Conservation (phyloP, 1,140 invertebrate genomes). For the Chlorops oryzae region DNA sequence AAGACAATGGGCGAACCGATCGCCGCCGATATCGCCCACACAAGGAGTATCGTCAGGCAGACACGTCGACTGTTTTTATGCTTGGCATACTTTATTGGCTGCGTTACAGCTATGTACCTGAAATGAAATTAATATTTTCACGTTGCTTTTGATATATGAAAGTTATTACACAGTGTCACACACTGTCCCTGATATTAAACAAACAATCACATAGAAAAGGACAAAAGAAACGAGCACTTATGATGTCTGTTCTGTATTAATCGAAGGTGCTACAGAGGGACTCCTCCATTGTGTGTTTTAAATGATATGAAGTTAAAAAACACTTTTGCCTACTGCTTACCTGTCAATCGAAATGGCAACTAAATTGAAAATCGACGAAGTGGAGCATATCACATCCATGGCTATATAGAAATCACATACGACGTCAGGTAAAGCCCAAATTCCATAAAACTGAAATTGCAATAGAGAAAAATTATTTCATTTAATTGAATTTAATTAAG, state of each 20-base stretch:
- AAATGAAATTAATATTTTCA: conserved; percentile 43
- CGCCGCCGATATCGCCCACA: conserved; percentile 92
- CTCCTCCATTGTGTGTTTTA: no score
- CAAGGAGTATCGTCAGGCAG: conserved; percentile 90
- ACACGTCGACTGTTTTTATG: conserved; percentile 95
- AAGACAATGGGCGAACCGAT: conserved; percentile 97
- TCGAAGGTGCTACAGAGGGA: no score
- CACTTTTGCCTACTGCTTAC: conserved; percentile 61
- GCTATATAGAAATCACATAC: conserved; percentile 98
- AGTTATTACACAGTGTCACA: no score
- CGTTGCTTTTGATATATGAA: no score
- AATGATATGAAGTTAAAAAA: no score
- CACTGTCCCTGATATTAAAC: no score
- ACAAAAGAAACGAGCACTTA: no score
- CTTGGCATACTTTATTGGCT: conserved; percentile 98
- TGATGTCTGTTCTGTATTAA: no score
- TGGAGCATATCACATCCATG: conserved; percentile 96
- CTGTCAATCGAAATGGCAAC: conserved; percentile 98
- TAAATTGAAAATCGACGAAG: conserved; percentile 97
- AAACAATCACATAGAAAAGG: no score
- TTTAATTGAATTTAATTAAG: no score
- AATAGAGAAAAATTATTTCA: no score
- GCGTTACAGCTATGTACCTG: conserved; percentile 98
- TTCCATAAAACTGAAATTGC: no score
- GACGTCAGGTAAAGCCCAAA: conserved; percentile 81